A percentile compares a stretch with the other conserved stretches of the same genome.
These are phyloP conservation scores for Erynnis tages DNA, from an alignment of 2,888 invertebrate species.

Conservation along the genomic window DNA sequence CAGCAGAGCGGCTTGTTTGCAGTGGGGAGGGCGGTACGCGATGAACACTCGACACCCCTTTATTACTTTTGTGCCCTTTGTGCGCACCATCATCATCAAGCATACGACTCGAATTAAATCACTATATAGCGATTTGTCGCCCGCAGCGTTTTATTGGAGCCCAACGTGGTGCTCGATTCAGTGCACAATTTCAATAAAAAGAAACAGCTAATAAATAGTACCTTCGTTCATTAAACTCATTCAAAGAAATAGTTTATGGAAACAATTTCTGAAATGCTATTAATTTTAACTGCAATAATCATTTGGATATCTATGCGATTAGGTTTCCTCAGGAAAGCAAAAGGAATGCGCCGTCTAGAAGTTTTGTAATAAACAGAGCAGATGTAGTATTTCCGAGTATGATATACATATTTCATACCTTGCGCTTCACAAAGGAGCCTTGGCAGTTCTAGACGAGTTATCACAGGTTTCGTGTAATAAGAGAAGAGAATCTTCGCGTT, in stretches of 20 bases:
- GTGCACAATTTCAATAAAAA: constrained; percentile 8
- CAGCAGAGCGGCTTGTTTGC: constrained; percentile 33
- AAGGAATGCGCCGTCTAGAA: constrained; percentile 5
- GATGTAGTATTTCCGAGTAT: constrained; percentile 20
- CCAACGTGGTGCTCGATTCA: constrained; percentile 11
- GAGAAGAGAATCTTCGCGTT: constrained; percentile 41
- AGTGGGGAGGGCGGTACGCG: constrained; percentile 41
- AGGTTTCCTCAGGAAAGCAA: background rate
- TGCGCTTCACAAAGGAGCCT: constrained; percentile 42
- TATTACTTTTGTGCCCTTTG: constrained; percentile 74
- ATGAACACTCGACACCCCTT: constrained; percentile 72
- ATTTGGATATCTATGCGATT: background rate
- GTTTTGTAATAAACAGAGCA: constrained; percentile 24
- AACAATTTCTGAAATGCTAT: no score
- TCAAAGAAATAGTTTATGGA: no score
- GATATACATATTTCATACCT: constrained; percentile 34
- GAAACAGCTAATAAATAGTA: background rate
- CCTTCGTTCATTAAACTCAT: no score
- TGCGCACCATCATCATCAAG: constrained; percentile 62
- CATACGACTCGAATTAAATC: constrained; percentile 71
- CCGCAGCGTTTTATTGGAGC: constrained; percentile 35
- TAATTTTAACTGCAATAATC: no score
- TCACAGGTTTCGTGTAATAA: constrained; percentile 45
- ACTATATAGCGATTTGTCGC: constrained; percentile 58
- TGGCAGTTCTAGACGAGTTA: constrained; percentile 48